phyloP scores from a whole-genome alignment of 2,888 invertebrate species.

The Cactoblastis cactorum region DNA sequence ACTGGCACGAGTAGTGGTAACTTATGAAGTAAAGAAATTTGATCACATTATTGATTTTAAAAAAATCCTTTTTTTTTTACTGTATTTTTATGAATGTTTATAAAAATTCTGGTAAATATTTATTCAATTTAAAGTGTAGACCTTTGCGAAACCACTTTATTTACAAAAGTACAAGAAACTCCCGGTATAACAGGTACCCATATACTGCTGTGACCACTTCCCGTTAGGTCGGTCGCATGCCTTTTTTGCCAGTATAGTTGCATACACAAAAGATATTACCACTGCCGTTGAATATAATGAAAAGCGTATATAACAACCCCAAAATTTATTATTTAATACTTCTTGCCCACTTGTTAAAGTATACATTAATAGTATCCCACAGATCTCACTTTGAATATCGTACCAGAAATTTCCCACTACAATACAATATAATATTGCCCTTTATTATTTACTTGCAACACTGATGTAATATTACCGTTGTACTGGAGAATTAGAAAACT shows the following conservation, averaged over 20 bases:
- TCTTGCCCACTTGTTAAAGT: no score
- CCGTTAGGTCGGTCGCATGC: no score
- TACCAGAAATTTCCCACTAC: background rate
- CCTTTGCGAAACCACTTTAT: no score
- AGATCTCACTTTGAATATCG: background rate
- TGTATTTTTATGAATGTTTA: background rate
- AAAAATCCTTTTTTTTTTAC: background rate
- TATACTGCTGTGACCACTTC: no score
- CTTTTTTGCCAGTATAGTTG: no score
- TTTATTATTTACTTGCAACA: background rate
- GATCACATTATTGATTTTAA: background rate
- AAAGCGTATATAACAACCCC: no score
- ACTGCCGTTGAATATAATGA: no score
- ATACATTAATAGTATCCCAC: background rate
- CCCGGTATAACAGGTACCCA: no score
- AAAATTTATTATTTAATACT: no score
- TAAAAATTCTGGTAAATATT: background rate
- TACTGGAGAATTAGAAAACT: constrained; percentile 17
- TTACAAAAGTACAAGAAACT: no score
- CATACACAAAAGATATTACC: no score
- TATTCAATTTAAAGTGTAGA: background rate
- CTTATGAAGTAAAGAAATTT: background rate
- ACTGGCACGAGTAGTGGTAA: constrained; percentile 5
- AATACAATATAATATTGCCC: background rate
- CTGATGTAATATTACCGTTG: background rate